Evolutionary conservation across 2,797 vertebrate species (phyloP), one percentile per base, ranked within the genome.

Genomic region (Sebastes glaucus): DNA sequence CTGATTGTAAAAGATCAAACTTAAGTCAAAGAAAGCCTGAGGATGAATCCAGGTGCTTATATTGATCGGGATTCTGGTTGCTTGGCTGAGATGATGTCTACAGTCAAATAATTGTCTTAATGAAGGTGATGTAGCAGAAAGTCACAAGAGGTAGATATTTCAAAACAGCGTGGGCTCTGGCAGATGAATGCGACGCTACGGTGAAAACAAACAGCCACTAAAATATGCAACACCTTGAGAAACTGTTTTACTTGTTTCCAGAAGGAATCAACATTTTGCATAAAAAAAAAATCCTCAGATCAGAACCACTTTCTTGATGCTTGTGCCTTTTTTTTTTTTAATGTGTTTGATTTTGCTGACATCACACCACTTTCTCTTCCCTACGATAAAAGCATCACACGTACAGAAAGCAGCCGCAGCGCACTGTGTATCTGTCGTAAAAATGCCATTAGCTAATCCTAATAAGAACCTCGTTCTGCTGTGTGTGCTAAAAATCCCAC

Each of bases 381-480:
- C n/a, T 11, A 2, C 32, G 52, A 67, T 30, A 38, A 77, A 74
- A 74, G 61, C 53, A 73, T 57, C 33, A 52, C 13, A 70, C 18
- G n/a, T 6, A 33, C 2, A 67, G 46, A 60, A 57, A 76, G 38
- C 55, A 22, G 73, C 62, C 38, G 33, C 70, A 32, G 62, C 35
- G 32, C 28, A 38, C 18, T 4, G 65, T 42, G 27, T 42, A 42
- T 87, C 59, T 77, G 52, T 84, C 18, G 60, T 66, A 52, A 84
- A 80, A 80, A 78, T 60, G 22, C 69, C 85, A 87, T 85, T 81
- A 74, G 62, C 74, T 90, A 87, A 91, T 90, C 85, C 71, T 59
- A 68, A 68, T 64, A 83, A 74, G 67, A 75, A 32, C 61, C 68
- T 32, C 53, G 53, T 83, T 86, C 78, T 88, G 74, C 76, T 78